Evolutionary conservation across 2,113 vertebrate species (phyloP), one percentile per base, ranked within the genome.

Genomic region (Archocentrus centrarchus): DNA sequence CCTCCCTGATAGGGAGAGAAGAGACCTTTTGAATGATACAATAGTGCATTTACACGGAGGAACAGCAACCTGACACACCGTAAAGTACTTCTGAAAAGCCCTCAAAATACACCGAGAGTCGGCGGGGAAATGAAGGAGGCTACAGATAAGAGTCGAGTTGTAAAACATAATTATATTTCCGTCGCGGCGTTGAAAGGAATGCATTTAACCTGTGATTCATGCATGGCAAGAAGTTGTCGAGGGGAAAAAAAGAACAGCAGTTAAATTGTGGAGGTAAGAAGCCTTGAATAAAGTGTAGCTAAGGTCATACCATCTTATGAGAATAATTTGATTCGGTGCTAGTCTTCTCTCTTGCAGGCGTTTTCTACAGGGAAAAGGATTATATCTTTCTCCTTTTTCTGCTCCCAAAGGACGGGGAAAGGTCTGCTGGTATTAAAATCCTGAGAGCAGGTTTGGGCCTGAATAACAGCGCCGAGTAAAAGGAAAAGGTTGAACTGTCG

Each of bases 161-260:
- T 94, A 94, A 93, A 96, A 95, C 94, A 95, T 95, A 95, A 96
- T 95, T 96, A 95, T 94, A 93, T 95, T 95, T 90, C 92, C 77
- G 89, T 94, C 86, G 83, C 82, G 22, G 89, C 78, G 47, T 81
- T 95, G 94, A 95, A 95, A 93, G 91, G 91, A 94, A 89, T 84
- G 91, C 93, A 90, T 95, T 93, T 94, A 96, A 95, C 95, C 93
- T 94, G 94, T 80, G 94, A 95, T 95, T 95, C 92, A 94, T 94
- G 94, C 94, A 91, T 93, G 88, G 91, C 88, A 80, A 86, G 89
- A 87, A 94, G 90, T 93, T 91, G 92, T 91, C 60, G 58, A 79
- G 70, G 62, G 81, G 82, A 85, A 80, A 83, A 60, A 92, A 78
- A 86, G 79, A 89, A 91, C 83, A 85, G 5, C 87, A 79, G 85